Conservation (phyloP, 2,113 vertebrate species). For the Sialia sialis region DNA sequence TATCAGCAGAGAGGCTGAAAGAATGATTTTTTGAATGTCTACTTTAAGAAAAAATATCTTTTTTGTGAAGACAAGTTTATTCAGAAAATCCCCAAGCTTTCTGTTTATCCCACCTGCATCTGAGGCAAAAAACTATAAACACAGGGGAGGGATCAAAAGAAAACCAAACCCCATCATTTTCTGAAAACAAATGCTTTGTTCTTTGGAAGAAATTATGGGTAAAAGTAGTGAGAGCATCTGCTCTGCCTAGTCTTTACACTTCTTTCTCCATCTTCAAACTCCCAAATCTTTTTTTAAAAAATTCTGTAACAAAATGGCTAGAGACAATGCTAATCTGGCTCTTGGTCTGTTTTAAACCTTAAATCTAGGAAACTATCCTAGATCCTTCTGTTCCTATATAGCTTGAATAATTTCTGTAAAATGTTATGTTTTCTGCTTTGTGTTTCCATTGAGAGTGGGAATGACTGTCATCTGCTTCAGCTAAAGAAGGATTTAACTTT, state of each 20-base stretch:
- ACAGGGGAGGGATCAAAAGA: accelerated
- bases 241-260: not conserved
- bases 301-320: not conserved
- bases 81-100: not conserved
- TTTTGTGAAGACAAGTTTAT: not conserved
- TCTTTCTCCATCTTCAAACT: not conserved
- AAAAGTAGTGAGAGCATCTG: not conserved
- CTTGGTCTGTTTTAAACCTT: not conserved
- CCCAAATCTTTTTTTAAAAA: accelerated
- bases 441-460: not conserved
- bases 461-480: not conserved
- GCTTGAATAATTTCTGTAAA: not conserved
- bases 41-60: not conserved
- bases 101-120: not conserved
- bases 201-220: not conserved
- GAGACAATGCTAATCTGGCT: not conserved
- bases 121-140: not conserved
- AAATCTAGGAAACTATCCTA: not conserved
- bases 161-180: accelerated
- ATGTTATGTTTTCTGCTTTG: not conserved
- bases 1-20: not conserved
- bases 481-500: not conserved
- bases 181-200: not conserved
- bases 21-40: not conserved
- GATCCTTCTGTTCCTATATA: not conserved